These are phyloP conservation scores for Hemibagrus guttatus DNA, from an alignment of 2,797 vertebrate species.

Conservation along the genomic window DNA sequence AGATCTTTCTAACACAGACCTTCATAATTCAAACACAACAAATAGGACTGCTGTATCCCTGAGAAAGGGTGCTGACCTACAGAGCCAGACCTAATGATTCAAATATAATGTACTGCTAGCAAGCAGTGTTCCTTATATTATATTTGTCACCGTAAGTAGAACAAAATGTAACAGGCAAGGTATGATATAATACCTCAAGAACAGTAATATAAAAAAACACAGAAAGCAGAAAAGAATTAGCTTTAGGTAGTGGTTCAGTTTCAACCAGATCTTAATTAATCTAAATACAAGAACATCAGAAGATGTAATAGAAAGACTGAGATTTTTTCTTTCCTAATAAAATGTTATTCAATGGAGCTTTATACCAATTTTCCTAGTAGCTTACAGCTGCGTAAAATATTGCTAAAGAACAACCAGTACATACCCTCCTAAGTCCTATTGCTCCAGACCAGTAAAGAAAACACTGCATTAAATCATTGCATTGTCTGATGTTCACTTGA, in stretches of 20 bases:
- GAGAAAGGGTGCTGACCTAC: slow-evolving; percentile 25
- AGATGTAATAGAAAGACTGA: neutral
- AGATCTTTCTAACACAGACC: slow-evolving; percentile 37
- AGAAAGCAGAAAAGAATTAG: neutral
- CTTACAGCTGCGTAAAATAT: neutral
- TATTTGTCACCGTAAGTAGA: too few relatives aligned
- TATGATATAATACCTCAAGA: too few relatives aligned
- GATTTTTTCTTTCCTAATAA: neutral
- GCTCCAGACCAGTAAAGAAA: neutral
- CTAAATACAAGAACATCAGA: neutral
- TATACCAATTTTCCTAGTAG: neutral
- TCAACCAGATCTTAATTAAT: neutral
- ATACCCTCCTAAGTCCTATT: neutral
- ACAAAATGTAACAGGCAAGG: too few relatives aligned
- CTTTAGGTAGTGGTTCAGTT: neutral
- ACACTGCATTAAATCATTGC: neutral
- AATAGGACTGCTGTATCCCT: slow-evolving; percentile 40
- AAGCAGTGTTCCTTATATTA: neutral
- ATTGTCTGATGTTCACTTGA: neutral
- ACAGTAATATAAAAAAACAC: neutral
- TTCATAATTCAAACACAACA: slow-evolving; percentile 48
- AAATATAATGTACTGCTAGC: neutral
- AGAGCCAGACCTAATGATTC: neutral
- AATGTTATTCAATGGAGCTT: neutral
- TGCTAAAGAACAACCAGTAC: neutral